Evolutionary conservation across 2,113 vertebrate species (phyloP).

Genomic region (Cyanistes caeruleus): DNA sequence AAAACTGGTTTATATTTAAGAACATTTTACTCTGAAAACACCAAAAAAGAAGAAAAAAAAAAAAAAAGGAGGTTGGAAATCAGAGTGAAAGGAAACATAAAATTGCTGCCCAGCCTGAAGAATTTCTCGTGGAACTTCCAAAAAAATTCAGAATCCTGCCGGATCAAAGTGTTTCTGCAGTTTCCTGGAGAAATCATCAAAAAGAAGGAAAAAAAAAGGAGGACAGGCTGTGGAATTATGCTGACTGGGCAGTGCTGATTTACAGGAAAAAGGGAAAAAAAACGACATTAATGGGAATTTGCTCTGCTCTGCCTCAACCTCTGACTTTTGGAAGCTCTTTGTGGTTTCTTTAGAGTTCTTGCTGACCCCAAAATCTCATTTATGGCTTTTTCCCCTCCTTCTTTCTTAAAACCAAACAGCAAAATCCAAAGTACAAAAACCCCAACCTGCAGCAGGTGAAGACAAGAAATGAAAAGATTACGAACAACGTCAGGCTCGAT

Average conservation of each 20-base stretch:
- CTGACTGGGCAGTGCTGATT: background rate
- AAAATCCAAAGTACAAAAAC: background rate
- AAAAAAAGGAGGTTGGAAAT: background rate
- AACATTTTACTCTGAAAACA: background rate
- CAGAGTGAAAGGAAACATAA: slow-evolving; percentile 51
- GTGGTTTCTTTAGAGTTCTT: background rate
- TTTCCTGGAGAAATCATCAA: slow-evolving; percentile 49
- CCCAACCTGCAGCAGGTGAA: background rate
- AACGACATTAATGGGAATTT: background rate
- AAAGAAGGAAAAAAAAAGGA: background rate
- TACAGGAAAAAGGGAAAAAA: slow-evolving; percentile 22
- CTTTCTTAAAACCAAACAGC: background rate
- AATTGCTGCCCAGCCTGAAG: slow-evolving; percentile 27
- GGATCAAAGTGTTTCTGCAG: slow-evolving; percentile 39
- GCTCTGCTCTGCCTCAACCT: background rate
- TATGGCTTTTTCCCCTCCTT: rapidly evolving
- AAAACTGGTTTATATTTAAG: background rate
- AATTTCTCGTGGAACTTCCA: slow-evolving; percentile 32
- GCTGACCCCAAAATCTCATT: background rate
- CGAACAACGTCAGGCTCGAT: rapidly evolving
- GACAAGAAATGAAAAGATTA: background rate
- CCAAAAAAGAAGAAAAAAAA: background rate
- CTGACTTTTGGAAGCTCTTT: background rate
- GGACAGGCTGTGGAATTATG: background rate
- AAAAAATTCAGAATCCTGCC: background rate